Conservation (phyloP, 2,797 vertebrate species). For the Numenius phaeopus region DNA sequence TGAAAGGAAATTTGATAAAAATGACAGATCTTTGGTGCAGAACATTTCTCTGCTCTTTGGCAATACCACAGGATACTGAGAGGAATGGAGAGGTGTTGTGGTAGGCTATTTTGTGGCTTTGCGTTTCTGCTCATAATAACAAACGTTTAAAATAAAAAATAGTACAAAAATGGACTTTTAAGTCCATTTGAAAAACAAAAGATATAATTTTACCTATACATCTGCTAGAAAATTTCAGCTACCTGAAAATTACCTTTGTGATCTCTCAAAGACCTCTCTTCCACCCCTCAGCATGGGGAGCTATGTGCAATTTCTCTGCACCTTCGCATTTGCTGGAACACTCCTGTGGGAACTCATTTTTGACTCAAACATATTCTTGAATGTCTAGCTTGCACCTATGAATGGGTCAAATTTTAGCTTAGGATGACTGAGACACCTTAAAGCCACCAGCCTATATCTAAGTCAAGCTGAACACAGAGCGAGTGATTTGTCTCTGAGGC, state of each 20-base stretch:
- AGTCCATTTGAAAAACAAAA: background rate
- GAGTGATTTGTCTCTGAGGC: background rate
- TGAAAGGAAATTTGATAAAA: background rate
- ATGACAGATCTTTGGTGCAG: background rate
- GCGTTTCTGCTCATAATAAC: background rate
- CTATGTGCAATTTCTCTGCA: background rate
- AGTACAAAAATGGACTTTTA: background rate
- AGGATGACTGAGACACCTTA: background rate
- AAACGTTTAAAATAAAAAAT: background rate
- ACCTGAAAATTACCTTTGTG: background rate
- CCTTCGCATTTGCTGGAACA: background rate
- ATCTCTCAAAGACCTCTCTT: background rate
- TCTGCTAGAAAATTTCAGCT: background rate
- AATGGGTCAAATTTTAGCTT: background rate
- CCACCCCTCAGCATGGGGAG: background rate
- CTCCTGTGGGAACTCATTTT: background rate
- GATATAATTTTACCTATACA: background rate
- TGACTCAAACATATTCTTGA: background rate
- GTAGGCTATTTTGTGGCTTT: background rate
- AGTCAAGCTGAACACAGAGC: background rate
- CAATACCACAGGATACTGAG: background rate
- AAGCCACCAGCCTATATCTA: background rate
- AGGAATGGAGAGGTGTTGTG: background rate
- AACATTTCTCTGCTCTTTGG: background rate
- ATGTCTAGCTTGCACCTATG: background rate